A percentile compares a stretch with the other conserved stretches of the same genome.
These are phyloP conservation scores for Campoplex nolae DNA, from an alignment of 2,888 invertebrate genomes.

Conservation along the genomic window DNA sequence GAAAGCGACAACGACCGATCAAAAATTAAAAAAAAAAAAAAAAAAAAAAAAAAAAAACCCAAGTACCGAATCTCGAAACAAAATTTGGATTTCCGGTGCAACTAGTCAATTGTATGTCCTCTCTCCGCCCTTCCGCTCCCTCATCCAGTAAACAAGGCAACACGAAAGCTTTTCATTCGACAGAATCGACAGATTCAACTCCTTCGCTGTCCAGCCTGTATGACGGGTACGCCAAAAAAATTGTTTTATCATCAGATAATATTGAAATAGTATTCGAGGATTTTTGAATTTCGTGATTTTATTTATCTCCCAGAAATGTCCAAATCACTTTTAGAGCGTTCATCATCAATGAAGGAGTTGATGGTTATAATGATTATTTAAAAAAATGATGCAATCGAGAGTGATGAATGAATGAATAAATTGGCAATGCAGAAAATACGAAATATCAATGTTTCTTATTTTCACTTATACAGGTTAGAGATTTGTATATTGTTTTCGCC, in stretches of 20 bases:
- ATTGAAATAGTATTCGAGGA: background rate
- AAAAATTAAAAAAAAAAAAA: background rate
- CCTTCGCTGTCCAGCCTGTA: background rate
- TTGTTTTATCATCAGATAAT: background rate
- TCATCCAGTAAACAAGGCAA: conserved; percentile 35
- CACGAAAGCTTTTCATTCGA: conserved; percentile 51
- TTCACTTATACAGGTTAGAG: background rate
- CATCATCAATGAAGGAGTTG: background rate
- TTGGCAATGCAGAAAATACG: background rate
- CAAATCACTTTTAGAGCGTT: background rate
- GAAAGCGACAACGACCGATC: conserved; percentile 15
- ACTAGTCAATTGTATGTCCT: conserved; percentile 66
- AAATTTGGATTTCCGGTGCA: conserved; percentile 53
- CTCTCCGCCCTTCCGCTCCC: background rate
- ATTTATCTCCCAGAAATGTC: background rate
- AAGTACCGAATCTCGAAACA: conserved; percentile 55
- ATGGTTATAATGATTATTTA: conserved; percentile 28
- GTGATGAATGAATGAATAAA: conserved; percentile 18
- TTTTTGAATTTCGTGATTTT: background rate
- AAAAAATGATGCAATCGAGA: conserved; percentile 17
- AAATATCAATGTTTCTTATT: background rate
- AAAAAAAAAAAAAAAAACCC: conserved; percentile 14
- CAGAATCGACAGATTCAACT: conserved; percentile 38
- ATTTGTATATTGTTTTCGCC: background rate
- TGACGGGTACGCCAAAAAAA: background rate